Conservation (phyloP, 2,797 vertebrate species). For the Mormyrus hasselquistii region DNA sequence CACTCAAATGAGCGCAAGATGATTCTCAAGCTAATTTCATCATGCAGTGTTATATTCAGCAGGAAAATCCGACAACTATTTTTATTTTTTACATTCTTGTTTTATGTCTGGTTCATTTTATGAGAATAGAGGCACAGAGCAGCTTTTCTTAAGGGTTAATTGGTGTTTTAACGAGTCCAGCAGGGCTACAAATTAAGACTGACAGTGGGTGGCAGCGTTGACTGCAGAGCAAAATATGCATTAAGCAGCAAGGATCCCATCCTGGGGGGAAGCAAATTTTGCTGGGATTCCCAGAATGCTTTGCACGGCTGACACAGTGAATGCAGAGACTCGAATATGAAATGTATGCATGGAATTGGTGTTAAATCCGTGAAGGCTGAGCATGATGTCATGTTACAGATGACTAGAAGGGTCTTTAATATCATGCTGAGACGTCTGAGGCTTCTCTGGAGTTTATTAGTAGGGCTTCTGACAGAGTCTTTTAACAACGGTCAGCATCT, state of each 20-base stretch:
- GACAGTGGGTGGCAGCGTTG: background rate
- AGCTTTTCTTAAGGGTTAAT: background rate
- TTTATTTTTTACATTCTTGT: background rate
- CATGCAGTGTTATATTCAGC: background rate
- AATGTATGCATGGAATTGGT: background rate
- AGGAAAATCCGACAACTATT: background rate
- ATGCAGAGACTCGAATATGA: background rate
- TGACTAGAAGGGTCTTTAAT: background rate
- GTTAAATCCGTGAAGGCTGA: background rate
- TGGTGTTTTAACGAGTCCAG: background rate
- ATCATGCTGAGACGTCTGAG: background rate
- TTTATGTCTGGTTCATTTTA: background rate
- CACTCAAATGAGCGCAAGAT: background rate
- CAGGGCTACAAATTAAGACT: background rate
- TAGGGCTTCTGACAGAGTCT: background rate
- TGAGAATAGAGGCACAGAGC: background rate
- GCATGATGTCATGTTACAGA: background rate
- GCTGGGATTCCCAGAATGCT: background rate
- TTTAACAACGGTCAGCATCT: background rate
- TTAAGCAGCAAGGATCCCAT: background rate
- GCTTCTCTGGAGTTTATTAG: background rate
- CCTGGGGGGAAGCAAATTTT: background rate
- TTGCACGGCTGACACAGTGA: background rate
- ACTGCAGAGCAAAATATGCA: background rate
- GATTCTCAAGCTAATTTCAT: background rate